Base-by-base conservation (phyloP, 35 echinoderm and acorn worm genomes). In the Anneissia japonica region DNA sequence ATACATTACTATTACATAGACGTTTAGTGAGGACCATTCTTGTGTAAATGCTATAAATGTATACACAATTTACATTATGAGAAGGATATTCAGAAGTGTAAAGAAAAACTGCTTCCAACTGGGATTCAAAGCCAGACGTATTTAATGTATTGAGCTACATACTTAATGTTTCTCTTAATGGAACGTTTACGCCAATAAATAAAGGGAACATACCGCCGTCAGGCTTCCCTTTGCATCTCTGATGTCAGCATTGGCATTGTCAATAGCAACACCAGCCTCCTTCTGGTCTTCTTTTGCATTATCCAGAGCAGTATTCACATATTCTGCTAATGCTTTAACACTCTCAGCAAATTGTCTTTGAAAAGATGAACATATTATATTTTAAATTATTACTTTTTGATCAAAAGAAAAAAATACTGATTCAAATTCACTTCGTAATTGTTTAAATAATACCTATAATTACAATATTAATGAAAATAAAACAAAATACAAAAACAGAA, bases 271-370 rank as follows among this genome's bases (percentile, higher is more conserved):
- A 30, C 82, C 89, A 46, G 95, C 95, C 0, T 76, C 83, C 26
- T 86, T 38, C 82, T 97, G 95, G 17, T 91, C 95, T 36, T 5
- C 81, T 40, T 84, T 80, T 6, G 95, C 95, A 30, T 97, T 85
- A 4, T 89, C 77, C n/a, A 97, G 79, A 7, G 95, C 95, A 39
- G 46, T 55, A 1, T 83, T 77, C 21, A 97, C 95, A 74, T 77
- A 86, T 32, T 93, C 86, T 29, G 95, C 91, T 30, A 88, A 93
- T n/a, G 35, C 85, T 37, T 88, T 77, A 7, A 97, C 91, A 19
- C 79, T 77, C 19, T 93, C 91, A 13, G 95, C 95, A 93, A 85
- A 93, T 34, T 88, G 88, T 80, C 91, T 95, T 82, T 26, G 81
- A 31, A 38, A 78, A 30, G n/a, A n/a, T n/a, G n/a, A n/a, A n/a